Evolutionary conservation across 1,140 invertebrate genomes (phyloP), one percentile per base, ranked within the genome.

Genomic region (Chionoecetes opilio): DNA sequence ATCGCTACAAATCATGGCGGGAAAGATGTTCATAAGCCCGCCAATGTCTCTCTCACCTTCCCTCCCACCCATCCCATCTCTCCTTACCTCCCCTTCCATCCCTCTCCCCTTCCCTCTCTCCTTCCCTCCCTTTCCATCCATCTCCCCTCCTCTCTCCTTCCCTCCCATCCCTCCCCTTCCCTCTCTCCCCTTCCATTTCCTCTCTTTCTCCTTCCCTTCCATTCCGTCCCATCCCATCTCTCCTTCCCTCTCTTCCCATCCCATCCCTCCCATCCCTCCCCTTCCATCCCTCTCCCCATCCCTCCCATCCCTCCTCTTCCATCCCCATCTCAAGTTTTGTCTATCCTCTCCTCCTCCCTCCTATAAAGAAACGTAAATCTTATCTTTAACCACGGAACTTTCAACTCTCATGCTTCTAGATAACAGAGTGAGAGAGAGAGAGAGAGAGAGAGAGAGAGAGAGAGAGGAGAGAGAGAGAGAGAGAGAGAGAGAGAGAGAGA

Each of bases 391-490:
- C 82, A 34, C 82, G 82, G 11, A 34, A 84, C 3, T 84, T 29
- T 84, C 29, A 31, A 84, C 82, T n/a, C 29, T 6, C 82, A 84
- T 34, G 32, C n/a, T 34, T 84, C 29, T 75, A 11, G 9, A 75
- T n/a, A 14, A 14, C 82, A 29, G 82, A 84, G 82, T n/a, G 82
- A 84, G 82, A 84, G 82, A 84, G 82, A 84, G 82, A 84, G 82
- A 84, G 82, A 84, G 82, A 84, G 82, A 84, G 82, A 84, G 82
- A 84, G 82, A 84, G 82, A 84, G 82, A 84, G 82, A 84, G 82
- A 53, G 46, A 53, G 46, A 53, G 46, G 46, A 53, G 46, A 53
- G 46, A 53, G 46, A 53, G 46, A 53, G 46, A 53, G 46, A 53
- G 46, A 53, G 46, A 53, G 46, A 84, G 82, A 84, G 82, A 84